A percentile compares a stretch with the other conserved stretches of the same genome.
Conservation (phyloP, 2,888 invertebrate species). For the Parelbella ahira region DNA sequence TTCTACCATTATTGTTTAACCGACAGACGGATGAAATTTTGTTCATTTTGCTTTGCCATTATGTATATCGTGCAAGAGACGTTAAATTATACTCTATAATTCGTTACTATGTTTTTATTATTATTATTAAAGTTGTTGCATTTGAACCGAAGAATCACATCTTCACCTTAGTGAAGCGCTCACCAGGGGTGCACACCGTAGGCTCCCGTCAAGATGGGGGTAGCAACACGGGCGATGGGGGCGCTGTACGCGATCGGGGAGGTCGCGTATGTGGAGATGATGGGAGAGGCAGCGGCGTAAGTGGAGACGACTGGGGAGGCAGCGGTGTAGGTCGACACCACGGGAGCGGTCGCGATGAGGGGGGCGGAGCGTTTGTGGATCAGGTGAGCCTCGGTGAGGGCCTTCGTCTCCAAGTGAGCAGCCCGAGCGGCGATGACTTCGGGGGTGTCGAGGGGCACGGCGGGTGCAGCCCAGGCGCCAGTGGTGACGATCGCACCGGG, state of each 20-base stretch:
- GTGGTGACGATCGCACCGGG: conserved; percentile 23
- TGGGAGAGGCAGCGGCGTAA: conserved; percentile 45
- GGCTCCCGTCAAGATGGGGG: conserved; percentile 51
- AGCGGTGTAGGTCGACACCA: conserved; percentile 45
- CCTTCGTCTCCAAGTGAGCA: conserved; percentile 63
- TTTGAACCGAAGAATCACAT: conserved; percentile 45
- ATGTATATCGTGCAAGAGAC: too few relatives aligned
- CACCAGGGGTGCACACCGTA: conserved; percentile 63
- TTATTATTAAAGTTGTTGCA: too few relatives aligned
- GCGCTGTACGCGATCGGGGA: conserved; percentile 45
- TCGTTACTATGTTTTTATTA: too few relatives aligned
- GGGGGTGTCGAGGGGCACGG: conserved; percentile 59
- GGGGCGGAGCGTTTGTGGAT: conserved; percentile 67
- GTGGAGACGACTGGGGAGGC: conserved; percentile 49
- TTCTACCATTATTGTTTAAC: too few relatives aligned
- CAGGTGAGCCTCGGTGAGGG: conserved; percentile 52
- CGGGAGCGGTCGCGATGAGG: conserved; percentile 43
- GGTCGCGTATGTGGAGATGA: conserved; percentile 43
- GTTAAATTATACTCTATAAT: conserved; percentile 21
- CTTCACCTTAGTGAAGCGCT: conserved; percentile 46
- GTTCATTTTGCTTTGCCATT: too few relatives aligned
- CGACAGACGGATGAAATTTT: too few relatives aligned
- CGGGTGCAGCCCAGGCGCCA: conserved; percentile 37
- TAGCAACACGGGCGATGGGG: conserved; percentile 40
- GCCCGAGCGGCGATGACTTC: conserved; percentile 65